These are phyloP conservation scores for Plectrocnemia conspersa DNA, from an alignment of 1,140 invertebrate genomes.

Conservation along the genomic window DNA sequence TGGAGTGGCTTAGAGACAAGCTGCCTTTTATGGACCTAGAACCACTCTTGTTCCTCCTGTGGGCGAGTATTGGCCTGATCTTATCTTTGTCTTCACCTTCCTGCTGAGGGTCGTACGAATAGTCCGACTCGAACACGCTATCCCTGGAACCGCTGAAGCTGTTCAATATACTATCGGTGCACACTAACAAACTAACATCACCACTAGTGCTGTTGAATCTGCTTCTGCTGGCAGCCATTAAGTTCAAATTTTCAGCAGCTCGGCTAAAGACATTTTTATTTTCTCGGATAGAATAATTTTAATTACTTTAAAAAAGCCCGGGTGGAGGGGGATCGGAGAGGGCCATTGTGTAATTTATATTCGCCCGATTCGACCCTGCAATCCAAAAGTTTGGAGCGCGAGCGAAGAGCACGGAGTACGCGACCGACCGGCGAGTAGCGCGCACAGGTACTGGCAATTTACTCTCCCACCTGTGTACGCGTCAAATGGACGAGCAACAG, in stretches of 20 bases:
- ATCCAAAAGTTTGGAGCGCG: no score
- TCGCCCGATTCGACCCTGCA: no score
- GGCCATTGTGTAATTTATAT: no score
- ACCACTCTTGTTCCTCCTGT: conserved; percentile 30
- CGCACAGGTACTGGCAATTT: conserved; percentile 9
- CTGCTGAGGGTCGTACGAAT: conserved; percentile 23
- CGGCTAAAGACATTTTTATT: no score
- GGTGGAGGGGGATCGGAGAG: no score
- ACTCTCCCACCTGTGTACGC: background rate
- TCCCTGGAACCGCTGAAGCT: background rate
- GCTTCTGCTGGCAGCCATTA: conserved; percentile 29
- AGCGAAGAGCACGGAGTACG: background rate
- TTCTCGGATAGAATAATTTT: no score
- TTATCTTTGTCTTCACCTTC: conserved; percentile 14
- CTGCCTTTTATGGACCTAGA: conserved; percentile 18
- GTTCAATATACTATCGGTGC: conserved; percentile 11
- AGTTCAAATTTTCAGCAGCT: no score
- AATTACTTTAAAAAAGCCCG: no score
- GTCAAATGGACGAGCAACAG: no score
- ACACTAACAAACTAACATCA: conserved; percentile 22
- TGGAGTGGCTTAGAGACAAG: conserved; percentile 24
- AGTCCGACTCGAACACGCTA: background rate
- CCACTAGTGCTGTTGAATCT: conserved; percentile 25
- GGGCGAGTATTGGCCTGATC: conserved; percentile 18
- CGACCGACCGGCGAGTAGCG: background rate